Conservation (phyloP, 2,113 vertebrate genomes). For the Myanophis thanlyinensis region DNA sequence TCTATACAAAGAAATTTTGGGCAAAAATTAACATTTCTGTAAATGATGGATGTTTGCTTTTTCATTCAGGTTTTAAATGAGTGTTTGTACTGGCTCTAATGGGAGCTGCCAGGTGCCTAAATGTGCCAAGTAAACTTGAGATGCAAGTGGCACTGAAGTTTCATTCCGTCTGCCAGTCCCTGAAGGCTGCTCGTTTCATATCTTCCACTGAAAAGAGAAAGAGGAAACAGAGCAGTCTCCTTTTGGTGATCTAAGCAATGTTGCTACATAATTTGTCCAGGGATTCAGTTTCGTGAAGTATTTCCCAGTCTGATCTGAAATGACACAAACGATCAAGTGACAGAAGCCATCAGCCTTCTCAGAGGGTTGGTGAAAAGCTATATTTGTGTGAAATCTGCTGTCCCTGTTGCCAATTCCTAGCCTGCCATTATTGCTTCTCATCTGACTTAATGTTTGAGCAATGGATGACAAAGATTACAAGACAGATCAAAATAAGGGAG, state of each 20-base stretch:
- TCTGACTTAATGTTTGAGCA: not conserved
- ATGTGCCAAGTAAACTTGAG: constrained; percentile 65
- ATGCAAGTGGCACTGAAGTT: constrained; percentile 49
- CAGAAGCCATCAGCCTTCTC: constrained; percentile 48
- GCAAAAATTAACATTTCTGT: constrained; percentile 65
- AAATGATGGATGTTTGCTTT: constrained; percentile 67
- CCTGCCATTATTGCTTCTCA: not conserved
- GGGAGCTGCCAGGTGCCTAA: constrained; percentile 69
- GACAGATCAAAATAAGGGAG: not conserved
- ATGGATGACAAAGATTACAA: not conserved
- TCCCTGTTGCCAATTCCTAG: not conserved
- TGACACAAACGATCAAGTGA: constrained; percentile 49
- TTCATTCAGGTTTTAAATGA: constrained; percentile 60
- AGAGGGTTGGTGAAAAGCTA: constrained; percentile 35
- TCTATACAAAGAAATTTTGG: constrained; percentile 61
- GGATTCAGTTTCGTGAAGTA: constrained; percentile 48
- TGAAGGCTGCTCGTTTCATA: constrained; percentile 56
- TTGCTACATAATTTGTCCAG: constrained; percentile 48
- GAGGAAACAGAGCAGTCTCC: constrained; percentile 51
- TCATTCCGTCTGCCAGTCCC: constrained; percentile 60
- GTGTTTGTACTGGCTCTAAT: constrained; percentile 66
- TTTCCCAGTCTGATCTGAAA: constrained; percentile 59
- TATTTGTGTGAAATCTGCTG: not conserved
- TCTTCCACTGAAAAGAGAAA: constrained; percentile 49
- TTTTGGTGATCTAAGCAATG: constrained; percentile 43